phyloP scores from a whole-genome alignment of 37 sponge, comb jelly and placozoan species.

The Oscarella lobularis region DNA sequence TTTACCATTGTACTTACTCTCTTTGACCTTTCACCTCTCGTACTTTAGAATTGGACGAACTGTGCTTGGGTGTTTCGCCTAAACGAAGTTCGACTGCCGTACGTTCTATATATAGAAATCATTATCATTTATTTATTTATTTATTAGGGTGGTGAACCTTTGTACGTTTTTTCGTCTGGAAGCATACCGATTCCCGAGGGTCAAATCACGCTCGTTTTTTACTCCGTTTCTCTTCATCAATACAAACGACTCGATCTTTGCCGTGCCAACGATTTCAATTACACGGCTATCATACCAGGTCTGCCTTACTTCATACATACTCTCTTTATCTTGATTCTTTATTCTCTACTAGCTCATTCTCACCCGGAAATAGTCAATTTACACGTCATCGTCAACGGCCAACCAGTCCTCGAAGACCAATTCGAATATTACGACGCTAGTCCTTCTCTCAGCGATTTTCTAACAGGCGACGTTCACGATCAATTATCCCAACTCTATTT shows the following conservation, averaged over 20 bases:
- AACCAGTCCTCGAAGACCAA: not conserved
- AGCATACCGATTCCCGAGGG: not conserved
- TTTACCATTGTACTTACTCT: too few relatives aligned
- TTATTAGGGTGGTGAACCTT: not conserved
- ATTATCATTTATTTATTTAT: not conserved
- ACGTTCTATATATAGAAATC: too few relatives aligned
- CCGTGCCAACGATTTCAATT: not conserved
- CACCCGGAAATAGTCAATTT: not conserved
- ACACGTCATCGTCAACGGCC: not conserved
- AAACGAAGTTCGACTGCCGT: too few relatives aligned
- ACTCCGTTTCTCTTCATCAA: not conserved
- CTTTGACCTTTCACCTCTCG: too few relatives aligned
- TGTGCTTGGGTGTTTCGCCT: too few relatives aligned
- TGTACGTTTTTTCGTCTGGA: not conserved
- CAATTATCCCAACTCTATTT: not conserved
- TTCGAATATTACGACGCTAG: not conserved
- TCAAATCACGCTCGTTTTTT: not conserved
- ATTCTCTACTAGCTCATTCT: slow-evolving; percentile 5
- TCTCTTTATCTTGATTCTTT: too few relatives aligned
- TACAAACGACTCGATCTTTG: not conserved
- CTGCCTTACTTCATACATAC: not conserved
- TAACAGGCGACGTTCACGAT: not conserved
- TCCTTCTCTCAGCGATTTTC: not conserved
- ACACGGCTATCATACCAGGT: not conserved
- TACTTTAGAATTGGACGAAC: too few relatives aligned